phyloP scores from a whole-genome alignment of 2,888 invertebrate species.

The Euplexia lucipara region DNA sequence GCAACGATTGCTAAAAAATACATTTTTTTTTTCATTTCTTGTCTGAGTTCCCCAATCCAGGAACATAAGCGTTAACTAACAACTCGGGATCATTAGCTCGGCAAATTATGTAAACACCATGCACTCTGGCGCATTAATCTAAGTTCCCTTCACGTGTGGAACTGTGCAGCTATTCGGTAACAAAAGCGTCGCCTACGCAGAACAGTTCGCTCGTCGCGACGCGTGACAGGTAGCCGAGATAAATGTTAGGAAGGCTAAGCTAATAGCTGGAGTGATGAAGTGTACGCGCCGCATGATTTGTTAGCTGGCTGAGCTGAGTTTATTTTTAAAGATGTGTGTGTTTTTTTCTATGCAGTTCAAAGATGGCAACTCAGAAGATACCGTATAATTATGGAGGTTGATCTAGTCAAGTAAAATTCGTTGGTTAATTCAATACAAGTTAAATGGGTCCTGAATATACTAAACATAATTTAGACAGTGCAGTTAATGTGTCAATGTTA shows the following conservation, averaged over 20 bases:
- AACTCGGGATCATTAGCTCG: neutral
- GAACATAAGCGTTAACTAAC: neutral
- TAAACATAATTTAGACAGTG: too few relatives aligned
- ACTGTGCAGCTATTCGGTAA: conserved; percentile 38
- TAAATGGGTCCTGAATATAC: too few relatives aligned
- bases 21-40: neutral
- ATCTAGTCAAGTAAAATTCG: too few relatives aligned
- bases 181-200: conserved; percentile 56
- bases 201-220: conserved; percentile 46
- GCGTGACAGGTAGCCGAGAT: conserved; percentile 67
- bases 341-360: neutral
- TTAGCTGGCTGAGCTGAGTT: neutral
- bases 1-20: too few relatives aligned
- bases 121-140: conserved; percentile 31
- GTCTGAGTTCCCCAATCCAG: neutral
- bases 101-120: conserved; percentile 6
- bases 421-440: too few relatives aligned
- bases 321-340: conserved; percentile 4
- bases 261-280: conserved; percentile 62
- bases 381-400: too few relatives aligned
- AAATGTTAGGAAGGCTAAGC: conserved; percentile 62
- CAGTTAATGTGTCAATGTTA: too few relatives aligned
- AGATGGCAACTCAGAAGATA: neutral
- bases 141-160: conserved; percentile 14
- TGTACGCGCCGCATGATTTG: conserved; percentile 57